Evolutionary conservation across 2,113 vertebrate species (phyloP), one percentile per base, ranked within the genome.

Genomic region (Lasiurus borealis): DNA sequence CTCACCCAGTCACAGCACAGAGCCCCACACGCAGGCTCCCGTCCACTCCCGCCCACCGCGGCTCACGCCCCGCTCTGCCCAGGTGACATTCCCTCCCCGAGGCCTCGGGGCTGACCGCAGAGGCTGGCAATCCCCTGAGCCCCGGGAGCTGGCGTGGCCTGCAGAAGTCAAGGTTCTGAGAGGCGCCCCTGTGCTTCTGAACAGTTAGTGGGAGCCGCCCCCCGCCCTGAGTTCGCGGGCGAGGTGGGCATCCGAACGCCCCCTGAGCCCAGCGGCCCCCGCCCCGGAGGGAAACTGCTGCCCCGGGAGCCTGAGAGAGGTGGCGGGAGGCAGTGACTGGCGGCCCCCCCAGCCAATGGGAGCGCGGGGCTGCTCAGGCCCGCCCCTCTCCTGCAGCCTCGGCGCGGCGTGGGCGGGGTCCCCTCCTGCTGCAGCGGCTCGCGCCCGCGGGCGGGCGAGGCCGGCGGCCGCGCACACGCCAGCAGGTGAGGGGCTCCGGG

Each of bases 401-500:
- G 44, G 75, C 34, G 64, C 78, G 66, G 78, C 40, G 73, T 27
- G 82, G 96, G 97, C 68, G 95, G 88, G 93, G 97, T 90, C 95
- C 78, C 46, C 0, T 0, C 23, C 16, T 7, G 90, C 68, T 5
- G 95, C 44, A 25, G 36, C 40, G 5, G 44, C 69, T 31, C 0
- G 7, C 25, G 48, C 87, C 21, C 2, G 36, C 40, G 4, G 25
- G 92, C 94, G 46, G 93, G 97, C 87, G 9, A 95, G 52, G 85
- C 87, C 2, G 2, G 29, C 69, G 23, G 77, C 48, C 0, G 71
- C 84, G 57, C 94, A 73, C 68, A 81, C 66, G 75, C 76, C 34
- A 92, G 80, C 93, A 98, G 98, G 98, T 98, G 97, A 98, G 97
- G 71, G 95, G 95, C 93, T 90, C 36, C 21, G 76, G 87, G 14